Evolutionary conservation across 2,797 vertebrate genomes (phyloP).

Genomic region (Sebastes diaconus): DNA sequence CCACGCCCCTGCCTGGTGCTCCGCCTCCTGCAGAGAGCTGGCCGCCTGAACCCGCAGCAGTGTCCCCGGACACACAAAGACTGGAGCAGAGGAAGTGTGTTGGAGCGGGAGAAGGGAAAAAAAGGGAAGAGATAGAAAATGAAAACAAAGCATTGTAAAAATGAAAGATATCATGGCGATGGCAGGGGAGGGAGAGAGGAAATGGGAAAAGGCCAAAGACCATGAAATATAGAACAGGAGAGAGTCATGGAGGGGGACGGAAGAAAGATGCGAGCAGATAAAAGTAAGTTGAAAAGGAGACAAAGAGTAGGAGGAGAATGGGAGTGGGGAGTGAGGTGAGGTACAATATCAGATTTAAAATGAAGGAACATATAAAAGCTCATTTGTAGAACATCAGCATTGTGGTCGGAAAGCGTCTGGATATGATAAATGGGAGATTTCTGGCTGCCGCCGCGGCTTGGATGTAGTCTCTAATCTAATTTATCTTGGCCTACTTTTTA

Average conservation of each 20-base stretch:
- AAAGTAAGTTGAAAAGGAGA: constrained; percentile 65
- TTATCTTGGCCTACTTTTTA: constrained; percentile 80
- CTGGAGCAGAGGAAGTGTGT: constrained; percentile 75
- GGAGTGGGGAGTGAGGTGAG: constrained; percentile 56
- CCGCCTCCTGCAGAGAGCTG: constrained; percentile 90
- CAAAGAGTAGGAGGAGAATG: constrained; percentile 50
- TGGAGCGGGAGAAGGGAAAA: constrained; percentile 41
- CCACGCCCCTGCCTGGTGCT: constrained; percentile 95
- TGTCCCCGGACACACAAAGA: constrained; percentile 95
- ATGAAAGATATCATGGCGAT: constrained; percentile 51
- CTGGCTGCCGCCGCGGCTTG: constrained; percentile 72
- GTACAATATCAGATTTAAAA: constrained; percentile 80
- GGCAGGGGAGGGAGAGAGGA: constrained; percentile 43
- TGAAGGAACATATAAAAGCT: constrained; percentile 79
- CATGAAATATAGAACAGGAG: constrained; percentile 52
- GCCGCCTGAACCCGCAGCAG: constrained; percentile 88
- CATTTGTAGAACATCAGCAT: constrained; percentile 77
- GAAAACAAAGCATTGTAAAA: constrained; percentile 61
- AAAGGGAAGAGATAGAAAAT: constrained; percentile 48
- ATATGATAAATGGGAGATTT: constrained; percentile 80
- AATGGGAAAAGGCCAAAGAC: constrained; percentile 53
- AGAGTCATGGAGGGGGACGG: constrained; percentile 42
- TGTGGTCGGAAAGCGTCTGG: constrained; percentile 69
- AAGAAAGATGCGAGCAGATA: constrained; percentile 55
- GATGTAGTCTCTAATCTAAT: constrained; percentile 79